Base-by-base conservation (phyloP, 1,140 invertebrate species). In the Diachasma alloeum region DNA sequence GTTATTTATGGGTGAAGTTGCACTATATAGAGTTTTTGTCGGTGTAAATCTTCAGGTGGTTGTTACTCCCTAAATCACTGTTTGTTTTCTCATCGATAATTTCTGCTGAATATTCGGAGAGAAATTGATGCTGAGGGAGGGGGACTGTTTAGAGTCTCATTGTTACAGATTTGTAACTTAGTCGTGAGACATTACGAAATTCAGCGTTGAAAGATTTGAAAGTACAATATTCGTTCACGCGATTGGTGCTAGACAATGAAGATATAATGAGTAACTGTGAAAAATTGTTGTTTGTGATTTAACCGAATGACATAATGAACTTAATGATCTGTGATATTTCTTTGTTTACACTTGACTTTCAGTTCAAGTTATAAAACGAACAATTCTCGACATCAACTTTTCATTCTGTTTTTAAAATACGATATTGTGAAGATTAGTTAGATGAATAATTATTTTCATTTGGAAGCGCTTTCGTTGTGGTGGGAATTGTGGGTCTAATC, bases 211-310 rank as follows among this genome's bases (percentile, higher is more conserved):
- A 19, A 6, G 59, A 63, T 63, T 63, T 63, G 59, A 63, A 63
- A 63, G 59, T 63, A 56, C n/a, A 56, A 56, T 56, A 63, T 63
- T 63, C 11, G 22, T 13, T 26, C 24, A 2, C 59, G 59, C 36
- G 22, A 77, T 70, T 63, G 72, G 71, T 59, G 70, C 59, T 56
- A 66, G 71, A 77, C 75, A 77, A 77, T 77, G 72, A 63, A 72
- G 70, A 42, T 42, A 72, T 77, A 72, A 77, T 77, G 66, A 69
- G 48, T n/a, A 66, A 77, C 70, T 68, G 42, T 67, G 72, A 72
- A 77, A 77, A 26, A 68, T 63, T 5, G 26, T 74, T 74, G 66
- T 74, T 74, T 74, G 59, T n/a, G 24, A 63, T 72, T 63, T 76
- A 72, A 72, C 59, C 39, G 72, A 56, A 69, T 72, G 69, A 76